Percentiles rank a stretch among this genome's conserved stretches.
phyloP scores from a whole-genome alignment of 1,140 invertebrate species.

The Trachymyrmex septentrionalis region DNA sequence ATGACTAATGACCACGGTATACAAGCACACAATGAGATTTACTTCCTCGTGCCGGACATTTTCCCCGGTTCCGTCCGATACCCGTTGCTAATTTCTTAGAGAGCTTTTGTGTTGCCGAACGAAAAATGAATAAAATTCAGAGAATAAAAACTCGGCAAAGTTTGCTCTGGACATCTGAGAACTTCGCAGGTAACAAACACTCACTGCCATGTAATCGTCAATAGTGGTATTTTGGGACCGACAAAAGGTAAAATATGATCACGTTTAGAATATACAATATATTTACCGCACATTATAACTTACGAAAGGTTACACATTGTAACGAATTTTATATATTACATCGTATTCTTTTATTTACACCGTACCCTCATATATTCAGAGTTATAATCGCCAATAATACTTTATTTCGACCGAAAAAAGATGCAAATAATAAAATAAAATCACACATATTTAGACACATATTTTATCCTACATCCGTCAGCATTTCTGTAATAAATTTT shows the following conservation, averaged over 20 bases:
- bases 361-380: not conserved
- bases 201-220: not conserved
- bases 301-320: not conserved
- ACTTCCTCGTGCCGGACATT: constrained; percentile 21
- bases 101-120: not conserved
- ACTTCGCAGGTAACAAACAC: not conserved
- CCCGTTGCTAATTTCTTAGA: constrained; percentile 62
- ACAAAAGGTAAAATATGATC: not conserved
- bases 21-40: constrained; percentile 72
- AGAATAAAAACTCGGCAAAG: not conserved
- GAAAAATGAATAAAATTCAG: not conserved
- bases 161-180: not conserved
- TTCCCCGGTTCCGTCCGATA: constrained; percentile 51
- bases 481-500: not conserved
- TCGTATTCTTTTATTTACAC: not conserved
- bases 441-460: not conserved
- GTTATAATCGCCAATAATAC: not conserved
- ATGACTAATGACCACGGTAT: constrained; percentile 80
- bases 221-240: not conserved
- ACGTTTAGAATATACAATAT: not conserved
- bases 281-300: not conserved
- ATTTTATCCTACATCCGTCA: not conserved
- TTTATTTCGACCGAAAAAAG: not conserved
- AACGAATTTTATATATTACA: constrained; percentile 10
- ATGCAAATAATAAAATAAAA: not conserved